Percentiles rank a stretch among this genome's conserved stretches.
Evolutionary conservation across 1,140 invertebrate genomes (phyloP).

Genomic region (Contarinia nasturtii): DNA sequence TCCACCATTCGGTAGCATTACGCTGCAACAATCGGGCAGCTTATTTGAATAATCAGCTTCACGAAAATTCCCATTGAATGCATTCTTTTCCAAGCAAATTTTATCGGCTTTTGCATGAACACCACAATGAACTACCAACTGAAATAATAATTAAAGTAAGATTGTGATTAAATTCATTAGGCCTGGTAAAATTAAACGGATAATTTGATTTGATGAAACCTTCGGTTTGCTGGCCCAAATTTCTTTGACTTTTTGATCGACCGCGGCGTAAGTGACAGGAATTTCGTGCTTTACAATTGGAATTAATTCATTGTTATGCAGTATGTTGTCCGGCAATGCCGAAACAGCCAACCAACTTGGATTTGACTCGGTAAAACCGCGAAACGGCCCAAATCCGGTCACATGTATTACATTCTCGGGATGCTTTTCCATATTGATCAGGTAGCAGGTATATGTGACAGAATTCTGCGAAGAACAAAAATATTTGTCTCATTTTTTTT

Average conservation of each 20-base stretch:
- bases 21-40: constrained; percentile 16
- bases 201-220: constrained; percentile 8
- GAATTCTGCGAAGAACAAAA: too few species aligned
- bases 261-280: constrained; percentile 36
- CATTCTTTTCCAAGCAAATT: constrained; percentile 31
- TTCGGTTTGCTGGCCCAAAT: constrained; percentile 38
- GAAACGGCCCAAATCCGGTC: constrained; percentile 53
- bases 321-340: constrained; percentile 24
- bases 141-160: constrained; percentile 8
- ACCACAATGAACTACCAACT: constrained; percentile 41
- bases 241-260: constrained; percentile 29
- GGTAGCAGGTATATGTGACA: too few species aligned
- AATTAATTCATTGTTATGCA: constrained; percentile 17
- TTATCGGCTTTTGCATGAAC: constrained; percentile 27
- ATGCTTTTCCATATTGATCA: too few species aligned
- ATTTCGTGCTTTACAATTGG: constrained; percentile 31
- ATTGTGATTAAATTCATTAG: constrained; percentile 3
- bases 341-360: constrained; percentile 54
- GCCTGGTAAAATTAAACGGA: neutral
- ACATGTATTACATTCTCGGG: constrained; percentile 24
- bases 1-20: constrained; percentile 15
- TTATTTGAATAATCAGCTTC: constrained; percentile 23
- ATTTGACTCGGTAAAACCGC: constrained; percentile 34
- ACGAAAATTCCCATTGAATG: constrained; percentile 30
- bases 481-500: too few species aligned